These are phyloP conservation scores for Coendou prehensilis DNA, from an alignment of 2,797 vertebrate genomes.

Conservation along the genomic window DNA sequence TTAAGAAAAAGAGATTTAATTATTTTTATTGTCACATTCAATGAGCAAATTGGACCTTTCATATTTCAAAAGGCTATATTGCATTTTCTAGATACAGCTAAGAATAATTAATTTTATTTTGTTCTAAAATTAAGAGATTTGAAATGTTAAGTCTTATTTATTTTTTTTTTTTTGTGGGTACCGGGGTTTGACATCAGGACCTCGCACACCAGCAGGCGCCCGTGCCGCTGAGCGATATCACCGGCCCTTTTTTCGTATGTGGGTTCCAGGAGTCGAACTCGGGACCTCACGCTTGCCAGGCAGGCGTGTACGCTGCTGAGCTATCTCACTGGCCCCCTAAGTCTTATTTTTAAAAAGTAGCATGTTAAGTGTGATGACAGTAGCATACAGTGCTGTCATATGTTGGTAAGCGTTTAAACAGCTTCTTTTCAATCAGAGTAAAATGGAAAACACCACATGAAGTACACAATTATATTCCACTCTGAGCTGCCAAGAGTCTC, in stretches of 20 bases:
- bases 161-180: too few relatives aligned
- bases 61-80: neutral
- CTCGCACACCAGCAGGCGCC: too few relatives aligned
- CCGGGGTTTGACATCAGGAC: too few relatives aligned
- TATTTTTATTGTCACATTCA: neutral
- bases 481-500: neutral
- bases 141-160: neutral
- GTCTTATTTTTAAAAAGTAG: neutral
- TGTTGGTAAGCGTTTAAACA: neutral
- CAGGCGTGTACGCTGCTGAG: too few relatives aligned
- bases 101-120: neutral
- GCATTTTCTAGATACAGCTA: neutral
- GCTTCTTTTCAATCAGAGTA: conserved; percentile 61
- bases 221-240: too few relatives aligned
- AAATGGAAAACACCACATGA: neutral
- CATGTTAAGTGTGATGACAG: neutral
- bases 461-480: neutral
- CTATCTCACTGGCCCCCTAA: neutral
- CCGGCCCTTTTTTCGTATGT: too few relatives aligned
- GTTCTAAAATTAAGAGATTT: conserved; percentile 14
- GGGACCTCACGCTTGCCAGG: too few relatives aligned
- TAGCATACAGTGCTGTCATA: neutral
- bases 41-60: neutral
- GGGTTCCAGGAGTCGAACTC: too few relatives aligned
- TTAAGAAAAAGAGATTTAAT: neutral